These are phyloP conservation scores for Corbicula japonica DNA, from an alignment of 2,888 invertebrate genomes.

Conservation along the genomic window DNA sequence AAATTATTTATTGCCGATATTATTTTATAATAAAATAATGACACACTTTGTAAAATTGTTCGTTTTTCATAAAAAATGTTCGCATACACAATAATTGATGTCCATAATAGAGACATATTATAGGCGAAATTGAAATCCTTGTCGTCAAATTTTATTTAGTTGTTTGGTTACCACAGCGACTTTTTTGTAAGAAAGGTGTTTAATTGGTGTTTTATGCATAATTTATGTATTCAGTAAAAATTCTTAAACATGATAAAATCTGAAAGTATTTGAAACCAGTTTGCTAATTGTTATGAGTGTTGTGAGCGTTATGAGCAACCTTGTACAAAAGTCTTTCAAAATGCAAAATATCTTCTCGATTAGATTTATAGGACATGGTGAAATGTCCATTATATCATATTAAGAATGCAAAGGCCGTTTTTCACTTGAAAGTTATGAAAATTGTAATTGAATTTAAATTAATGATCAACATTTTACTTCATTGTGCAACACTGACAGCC, in stretches of 20 bases:
- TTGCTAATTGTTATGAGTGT: conserved; percentile 5
- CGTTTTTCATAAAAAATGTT: conserved; percentile 8
- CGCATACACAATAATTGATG: conserved; percentile 19
- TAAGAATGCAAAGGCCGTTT: conserved; percentile 10
- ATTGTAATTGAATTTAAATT: conserved; percentile 38
- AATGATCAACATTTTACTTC: conserved; percentile 27
- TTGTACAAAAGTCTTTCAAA: conserved; percentile 14
- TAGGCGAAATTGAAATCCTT: neutral
- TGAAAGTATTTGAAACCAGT: conserved; percentile 11
- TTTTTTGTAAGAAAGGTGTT: neutral
- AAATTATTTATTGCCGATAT: conserved; percentile 41
- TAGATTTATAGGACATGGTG: conserved; percentile 17
- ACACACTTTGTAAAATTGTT: neutral
- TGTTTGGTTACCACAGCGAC: conserved; percentile 18
- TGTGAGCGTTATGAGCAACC: neutral
- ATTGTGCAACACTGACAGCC: conserved; percentile 30
- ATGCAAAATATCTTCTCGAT: conserved; percentile 7
- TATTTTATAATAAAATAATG: conserved; percentile 20
- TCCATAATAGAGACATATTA: conserved; percentile 31
- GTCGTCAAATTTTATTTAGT: neutral
- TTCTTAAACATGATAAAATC: neutral
- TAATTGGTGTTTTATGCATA: conserved; percentile 27
- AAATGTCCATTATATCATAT: conserved; percentile 31
- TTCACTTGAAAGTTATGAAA: conserved; percentile 15
- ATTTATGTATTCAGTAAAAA: conserved; percentile 28